Conservation (phyloP, 2,113 vertebrate genomes). For the Eptesicus fuscus region DNA sequence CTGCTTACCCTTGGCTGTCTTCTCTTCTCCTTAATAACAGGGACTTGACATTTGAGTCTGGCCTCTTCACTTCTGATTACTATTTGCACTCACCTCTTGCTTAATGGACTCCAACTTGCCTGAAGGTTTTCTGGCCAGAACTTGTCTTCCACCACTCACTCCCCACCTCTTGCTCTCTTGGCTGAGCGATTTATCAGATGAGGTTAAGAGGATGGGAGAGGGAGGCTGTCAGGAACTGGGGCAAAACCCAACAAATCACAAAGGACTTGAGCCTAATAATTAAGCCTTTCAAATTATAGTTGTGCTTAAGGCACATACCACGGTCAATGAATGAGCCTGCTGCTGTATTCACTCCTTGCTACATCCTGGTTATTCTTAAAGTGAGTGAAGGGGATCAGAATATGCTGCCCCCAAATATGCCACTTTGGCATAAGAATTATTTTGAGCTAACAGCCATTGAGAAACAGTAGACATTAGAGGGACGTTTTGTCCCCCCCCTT, state of each 20-base stretch:
- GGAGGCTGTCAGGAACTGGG: neutral
- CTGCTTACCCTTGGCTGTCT: neutral
- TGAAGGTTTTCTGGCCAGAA: neutral
- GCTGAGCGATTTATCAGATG: neutral
- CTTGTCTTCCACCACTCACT: neutral
- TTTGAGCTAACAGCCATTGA: neutral
- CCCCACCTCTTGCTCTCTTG: neutral
- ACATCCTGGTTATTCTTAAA: neutral
- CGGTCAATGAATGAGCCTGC: neutral
- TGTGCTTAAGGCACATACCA: neutral
- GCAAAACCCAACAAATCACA: neutral
- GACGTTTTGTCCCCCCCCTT: neutral
- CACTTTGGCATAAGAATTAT: neutral
- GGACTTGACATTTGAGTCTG: neutral
- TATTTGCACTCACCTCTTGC: neutral
- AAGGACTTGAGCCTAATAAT: neutral
- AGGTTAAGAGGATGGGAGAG: neutral
- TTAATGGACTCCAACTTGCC: neutral
- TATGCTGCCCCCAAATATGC: neutral
- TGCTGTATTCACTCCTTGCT: rapidly evolving
- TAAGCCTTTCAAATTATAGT: neutral
- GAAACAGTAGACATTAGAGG: neutral
- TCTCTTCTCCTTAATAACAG: neutral
- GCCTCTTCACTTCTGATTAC: neutral
- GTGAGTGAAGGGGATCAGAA: neutral